Evolutionary conservation across 2,113 vertebrate species (phyloP), one percentile per base, ranked within the genome.

Genomic region (Ranitomeya variabilis): DNA sequence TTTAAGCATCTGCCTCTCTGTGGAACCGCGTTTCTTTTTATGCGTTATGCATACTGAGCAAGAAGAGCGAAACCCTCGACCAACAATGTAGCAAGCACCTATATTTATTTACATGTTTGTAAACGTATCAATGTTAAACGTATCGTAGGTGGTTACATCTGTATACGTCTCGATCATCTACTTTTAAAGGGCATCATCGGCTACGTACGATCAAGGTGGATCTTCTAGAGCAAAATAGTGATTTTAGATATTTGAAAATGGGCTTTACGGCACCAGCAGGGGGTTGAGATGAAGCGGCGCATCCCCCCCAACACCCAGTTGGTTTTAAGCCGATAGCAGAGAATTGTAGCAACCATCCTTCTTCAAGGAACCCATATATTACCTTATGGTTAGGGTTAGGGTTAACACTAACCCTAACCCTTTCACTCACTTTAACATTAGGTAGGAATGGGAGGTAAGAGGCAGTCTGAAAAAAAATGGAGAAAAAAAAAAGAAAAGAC

Each of bases 1-100:
- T 95, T 96, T 93, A 94, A 95, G 93, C 95, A 95, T 96, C 94
- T 95, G 94, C 95, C 94, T 93, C 90, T 91, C 45, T 6, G 5
- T 80, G 52, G 60, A 21, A 87, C 21, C 14, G 13, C 11, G 18
- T 66, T 16, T 93, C 92, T 88, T 90, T 90, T 91, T 91, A 93
- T 81, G 52, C 31, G 91, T 93, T 71, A 19, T 16, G 19, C 23
- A 45, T 9, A 67, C 60, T 14, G 66, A 45, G 51, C 31, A 55
- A 19, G 16, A 59, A 18, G 73, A 76, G 45, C 16, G 37, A 11
- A 52, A 76, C 3, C 45, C 73, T 76, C 11, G 37, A 12, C 73
- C 73, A 76, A 51, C 71, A 74, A 74, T 74, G 9, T 31, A 51
- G 23, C 23, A 74, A 18, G 37, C 23, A 16, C 7, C 9, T 3